These are phyloP conservation scores for Physella acuta DNA, from an alignment of 1,140 invertebrate genomes.

Conservation along the genomic window DNA sequence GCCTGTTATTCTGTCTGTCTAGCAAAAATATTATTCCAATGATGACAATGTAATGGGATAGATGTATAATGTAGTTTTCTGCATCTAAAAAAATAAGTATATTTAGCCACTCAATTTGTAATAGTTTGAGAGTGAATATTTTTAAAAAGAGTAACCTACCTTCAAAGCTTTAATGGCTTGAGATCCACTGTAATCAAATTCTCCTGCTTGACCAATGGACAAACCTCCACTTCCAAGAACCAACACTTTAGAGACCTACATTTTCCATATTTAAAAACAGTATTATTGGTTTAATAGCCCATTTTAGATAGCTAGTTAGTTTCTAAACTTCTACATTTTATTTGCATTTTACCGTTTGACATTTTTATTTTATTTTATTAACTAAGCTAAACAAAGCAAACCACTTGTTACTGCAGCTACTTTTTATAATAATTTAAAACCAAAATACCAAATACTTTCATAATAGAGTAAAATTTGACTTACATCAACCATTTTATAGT, in stretches of 20 bases:
- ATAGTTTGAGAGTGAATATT: not conserved
- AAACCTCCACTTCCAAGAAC: slow-evolving; percentile 97
- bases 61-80: too few relatives aligned
- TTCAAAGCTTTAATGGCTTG: slow-evolving; percentile 92
- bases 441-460: not conserved
- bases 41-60: too few relatives aligned
- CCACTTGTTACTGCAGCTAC: not conserved
- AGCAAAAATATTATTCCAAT: too few relatives aligned
- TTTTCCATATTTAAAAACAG: too few relatives aligned
- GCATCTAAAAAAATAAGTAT: too few relatives aligned
- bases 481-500: slow-evolving; percentile 12
- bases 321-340: too few relatives aligned
- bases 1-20: too few relatives aligned
- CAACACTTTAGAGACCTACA: slow-evolving; percentile 78
- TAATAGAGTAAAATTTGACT: not conserved
- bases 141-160: slow-evolving; percentile 24
- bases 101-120: not conserved
- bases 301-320: too few relatives aligned
- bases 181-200: slow-evolving; percentile 79
- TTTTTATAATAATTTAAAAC: not conserved
- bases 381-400: not conserved
- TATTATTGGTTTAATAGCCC: too few relatives aligned
- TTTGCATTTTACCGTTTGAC: not conserved
- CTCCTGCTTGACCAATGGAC: slow-evolving; percentile 97
- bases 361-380: not conserved